Evolutionary conservation across 2,888 invertebrate genomes (phyloP), one percentile per base, ranked within the genome.

Genomic region (Ypsolopha sequella): DNA sequence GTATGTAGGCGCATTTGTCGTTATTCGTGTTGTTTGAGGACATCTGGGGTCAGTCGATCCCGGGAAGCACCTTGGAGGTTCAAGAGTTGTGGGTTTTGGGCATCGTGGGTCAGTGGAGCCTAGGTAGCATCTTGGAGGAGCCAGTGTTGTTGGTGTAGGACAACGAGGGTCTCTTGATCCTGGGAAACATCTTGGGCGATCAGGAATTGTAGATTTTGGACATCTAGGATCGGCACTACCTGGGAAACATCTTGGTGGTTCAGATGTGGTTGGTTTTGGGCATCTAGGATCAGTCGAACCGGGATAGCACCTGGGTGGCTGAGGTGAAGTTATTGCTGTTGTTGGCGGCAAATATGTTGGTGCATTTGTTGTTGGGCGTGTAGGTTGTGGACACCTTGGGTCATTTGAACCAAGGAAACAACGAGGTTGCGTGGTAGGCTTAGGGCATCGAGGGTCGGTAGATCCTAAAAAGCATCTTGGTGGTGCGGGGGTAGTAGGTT

Each of bases 11-110:
- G 59, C 54, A 14, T 59, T 43, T 33, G 55, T 50, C 13, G 60
- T 53, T 11, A 57, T 56, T 38, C 56, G 55, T 36, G 60, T 51
- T 10, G 58, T 53, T 51, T 58, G 54, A 3, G 72, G 73, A 54
- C 74, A 75, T 34, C 67, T 57, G 1, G 70, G 66, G 63, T 75
- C 59, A 10, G 57, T 56, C 4, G 71, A 64, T 14, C 68, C 72
- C 2, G 66, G 70, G 39, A 58, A 60, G 44, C 68, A 67, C 10
- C 48, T 46, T 0, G 58, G 56, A 36, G 52, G 49, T 9, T 55
- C 50, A 24, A 56, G 50, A 7, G 57, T 56, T 24, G 55, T 50
- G 1, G 61, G 55, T 44, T 51, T 24, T 39, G 51, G 44, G 52
- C 58, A 41, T 63, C 52, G 36, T 52, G 50, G 48, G 51, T 50